Evolutionary conservation across 2,797 vertebrate species (phyloP), one percentile per base, ranked within the genome.

Genomic region (Onychomys arenicola): DNA sequence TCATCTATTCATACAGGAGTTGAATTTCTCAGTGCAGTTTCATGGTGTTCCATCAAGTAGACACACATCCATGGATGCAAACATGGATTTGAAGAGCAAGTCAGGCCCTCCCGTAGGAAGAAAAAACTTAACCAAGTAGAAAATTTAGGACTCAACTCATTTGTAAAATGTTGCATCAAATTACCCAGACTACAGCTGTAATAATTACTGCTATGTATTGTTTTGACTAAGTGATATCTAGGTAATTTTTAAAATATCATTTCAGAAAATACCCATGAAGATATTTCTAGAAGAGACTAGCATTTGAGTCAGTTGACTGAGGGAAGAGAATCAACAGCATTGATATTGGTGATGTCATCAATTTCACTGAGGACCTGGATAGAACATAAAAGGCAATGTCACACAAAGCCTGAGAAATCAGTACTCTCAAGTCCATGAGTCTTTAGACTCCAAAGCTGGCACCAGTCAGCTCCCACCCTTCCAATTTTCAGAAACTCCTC

Each of bases 121-220:
- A 76, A n/a, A 87, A 90, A 88, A 75, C 55, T 73, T 55, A 85
- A 77, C 0, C 4, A 25, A 81, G 77, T 82, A 84, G 73, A 97
- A 97, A 97, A 90, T 88, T 73, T 84, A 77, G 80, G 23, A 78
- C 13, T 65, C 40, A 77, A 76, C n/a, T 80, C 29, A 78, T 37
- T 61, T 75, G 6, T 63, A 89, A 89, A 82, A 81, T 2, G 1
- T 67, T 6, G 4, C 0, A 2, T 0, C 46, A 75, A 67, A 43
- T 37, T 10, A 27, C 13, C 23, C 34, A 57, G 19, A 59, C 2
- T 19, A 19, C 40, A 49, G 16, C 34, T 52, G 4, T 43, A 8
- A 75, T 40, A 19, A 13, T 17, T 80, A 32, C 80, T 73, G 40
- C 14, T 75, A 17, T 12, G 7, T 43, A 37, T 32, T 89, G 16